Conservation (phyloP, 1,140 invertebrate genomes). For the Macrocentrus cingulum region DNA sequence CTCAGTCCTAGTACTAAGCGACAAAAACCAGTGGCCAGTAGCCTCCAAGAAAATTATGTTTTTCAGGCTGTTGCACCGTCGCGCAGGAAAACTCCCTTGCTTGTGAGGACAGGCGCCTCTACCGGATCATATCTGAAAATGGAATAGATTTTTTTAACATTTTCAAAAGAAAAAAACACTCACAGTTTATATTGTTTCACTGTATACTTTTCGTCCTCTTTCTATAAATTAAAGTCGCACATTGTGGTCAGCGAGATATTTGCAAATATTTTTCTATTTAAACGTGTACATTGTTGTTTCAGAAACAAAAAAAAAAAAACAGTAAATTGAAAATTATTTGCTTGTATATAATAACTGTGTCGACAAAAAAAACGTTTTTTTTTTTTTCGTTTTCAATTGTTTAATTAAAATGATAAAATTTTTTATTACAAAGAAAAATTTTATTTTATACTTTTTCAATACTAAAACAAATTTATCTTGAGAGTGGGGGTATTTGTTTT, state of each 20-base stretch:
- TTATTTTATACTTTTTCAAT: too few relatives aligned
- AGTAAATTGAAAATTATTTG: conserved; percentile 1
- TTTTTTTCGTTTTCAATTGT: conserved; percentile 7
- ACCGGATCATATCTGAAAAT: conserved; percentile 48
- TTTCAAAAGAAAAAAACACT: too few relatives aligned
- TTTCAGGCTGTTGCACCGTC: conserved; percentile 52
- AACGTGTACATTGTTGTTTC: conserved; percentile 14
- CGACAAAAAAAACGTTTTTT: too few relatives aligned
- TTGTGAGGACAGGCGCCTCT: conserved; percentile 40
- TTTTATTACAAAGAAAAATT: not conserved
- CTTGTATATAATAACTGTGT: not conserved
- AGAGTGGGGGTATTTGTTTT: too few relatives aligned
- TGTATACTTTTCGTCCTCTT: conserved; percentile 1
- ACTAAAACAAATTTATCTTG: too few relatives aligned
- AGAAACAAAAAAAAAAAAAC: conserved; percentile 11
- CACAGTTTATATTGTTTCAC: too few relatives aligned
- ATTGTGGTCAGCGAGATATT: not conserved
- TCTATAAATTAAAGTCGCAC: not conserved
- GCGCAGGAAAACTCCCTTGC: conserved; percentile 50
- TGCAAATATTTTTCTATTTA: conserved; percentile 20
- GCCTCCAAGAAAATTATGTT: conserved; percentile 55
- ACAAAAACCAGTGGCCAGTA: conserved; percentile 48
- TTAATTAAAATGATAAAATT: conserved; percentile 2
- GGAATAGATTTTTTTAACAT: conserved; percentile 37
- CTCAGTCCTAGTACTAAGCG: conserved; percentile 43